Evolutionary conservation across 2,113 vertebrate genomes (phyloP), one percentile per base, ranked within the genome.

Genomic region (Notarius lentiginosus): DNA sequence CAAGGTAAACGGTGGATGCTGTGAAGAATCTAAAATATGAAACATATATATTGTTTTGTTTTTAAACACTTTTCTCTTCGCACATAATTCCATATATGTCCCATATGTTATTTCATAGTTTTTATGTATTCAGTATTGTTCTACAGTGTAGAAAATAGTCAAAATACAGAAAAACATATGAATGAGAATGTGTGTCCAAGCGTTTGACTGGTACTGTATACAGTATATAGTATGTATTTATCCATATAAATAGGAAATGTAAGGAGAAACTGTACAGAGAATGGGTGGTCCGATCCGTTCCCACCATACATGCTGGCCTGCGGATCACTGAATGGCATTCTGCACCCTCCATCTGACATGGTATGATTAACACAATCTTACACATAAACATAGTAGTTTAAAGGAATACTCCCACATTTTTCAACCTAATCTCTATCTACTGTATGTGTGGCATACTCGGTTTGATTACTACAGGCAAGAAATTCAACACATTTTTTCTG

Each of bases 201-300:
- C 0, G 41, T 41, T 41, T 41, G 41, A 41, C 41, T 41, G 41
- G 41, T 41, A 41, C 41, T 41, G 41, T 41, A 41, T 41, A 41
- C 41, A 41, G 34, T 41, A 18, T 18, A 27, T 34, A 8, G 9
- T 61, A 61, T 51, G 22, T 53, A 17, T 83, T 51, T 68, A 66
- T 83, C 24, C 7, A 9, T 18, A 66, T 83, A 61, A 66, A 51
- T 53, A 98, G 97, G 96, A 77, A 93, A 91, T 88, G 92, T 98
- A 68, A 94, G 95, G 88, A 95, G 97, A 61, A 99, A 98, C 92
- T 99, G 97, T 89, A 97, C 97, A 0, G 92, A 83, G 0, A 86
- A 89, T 0, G 97, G 97, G 85, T 99, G 97, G 97, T 96, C 97
- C 1, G 95, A 96, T 7, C 91, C 92, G 0, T 97, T 97, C 24